Percentiles rank a stretch among this genome's conserved stretches.
phyloP scores from a whole-genome alignment of 2,113 vertebrate genomes.

The Pseudorasbora parva region DNA sequence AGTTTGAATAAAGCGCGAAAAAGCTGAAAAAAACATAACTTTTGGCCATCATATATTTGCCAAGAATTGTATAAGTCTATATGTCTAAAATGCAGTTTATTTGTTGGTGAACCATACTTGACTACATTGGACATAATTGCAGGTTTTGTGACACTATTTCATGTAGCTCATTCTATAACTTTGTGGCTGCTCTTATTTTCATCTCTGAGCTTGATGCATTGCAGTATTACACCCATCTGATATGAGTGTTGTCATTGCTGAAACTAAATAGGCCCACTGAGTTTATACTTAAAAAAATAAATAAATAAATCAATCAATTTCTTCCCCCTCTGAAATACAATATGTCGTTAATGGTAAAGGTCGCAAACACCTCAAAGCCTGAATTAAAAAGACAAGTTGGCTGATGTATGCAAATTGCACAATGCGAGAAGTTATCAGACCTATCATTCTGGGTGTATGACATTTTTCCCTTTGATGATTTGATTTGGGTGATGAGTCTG shows the following conservation, averaged over 20 bases:
- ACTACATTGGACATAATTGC: background rate
- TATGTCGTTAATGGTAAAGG: background rate
- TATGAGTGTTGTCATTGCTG: conserved; percentile 1
- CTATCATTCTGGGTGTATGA: background rate
- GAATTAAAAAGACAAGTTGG: background rate
- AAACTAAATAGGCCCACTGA: background rate
- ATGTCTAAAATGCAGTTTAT: no score
- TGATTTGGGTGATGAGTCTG: background rate
- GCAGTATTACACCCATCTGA: conserved; percentile 6
- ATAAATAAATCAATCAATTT: background rate
- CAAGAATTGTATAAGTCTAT: no score
- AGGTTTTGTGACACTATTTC: background rate
- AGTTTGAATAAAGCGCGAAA: no score
- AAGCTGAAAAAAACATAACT: no score
- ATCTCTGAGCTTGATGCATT: background rate
- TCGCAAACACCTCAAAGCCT: background rate
- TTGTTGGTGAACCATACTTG: background rate
- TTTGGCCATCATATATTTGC: no score
- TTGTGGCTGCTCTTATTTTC: conserved; percentile 6
- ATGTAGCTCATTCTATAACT: background rate
- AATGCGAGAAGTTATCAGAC: background rate
- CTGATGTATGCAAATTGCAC: background rate
- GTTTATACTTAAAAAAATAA: background rate
- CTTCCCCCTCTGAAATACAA: background rate
- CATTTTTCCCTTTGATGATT: background rate